phyloP scores from a whole-genome alignment of 2,888 invertebrate genomes.

The Villa cingulata region DNA sequence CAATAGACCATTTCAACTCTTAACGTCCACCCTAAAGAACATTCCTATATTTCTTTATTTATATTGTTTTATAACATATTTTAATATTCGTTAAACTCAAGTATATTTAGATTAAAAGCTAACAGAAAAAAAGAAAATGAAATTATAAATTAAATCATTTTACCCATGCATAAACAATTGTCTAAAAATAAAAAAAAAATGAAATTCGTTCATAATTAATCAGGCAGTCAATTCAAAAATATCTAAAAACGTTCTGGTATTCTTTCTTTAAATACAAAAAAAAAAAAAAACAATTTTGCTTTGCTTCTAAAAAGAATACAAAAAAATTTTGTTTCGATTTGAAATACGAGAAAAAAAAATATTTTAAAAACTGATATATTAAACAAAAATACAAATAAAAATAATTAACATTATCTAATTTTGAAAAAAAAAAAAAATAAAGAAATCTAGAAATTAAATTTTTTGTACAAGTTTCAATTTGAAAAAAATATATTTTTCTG shows the following conservation, averaged over 20 bases:
- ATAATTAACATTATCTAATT: background rate
- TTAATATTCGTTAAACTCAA: too few relatives aligned
- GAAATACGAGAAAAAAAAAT: conserved; percentile 3
- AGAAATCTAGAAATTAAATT: background rate
- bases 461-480: background rate
- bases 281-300: conserved; percentile 9
- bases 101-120: too few relatives aligned
- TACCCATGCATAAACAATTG: background rate
- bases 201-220: conserved; percentile 5
- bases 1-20: too few relatives aligned
- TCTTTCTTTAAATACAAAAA: background rate
- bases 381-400: conserved; percentile 2
- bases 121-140: too few relatives aligned
- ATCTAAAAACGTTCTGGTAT: background rate
- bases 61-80: too few relatives aligned
- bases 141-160: too few relatives aligned
- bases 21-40: too few relatives aligned
- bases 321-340: conserved; percentile 10
- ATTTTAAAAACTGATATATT: too few relatives aligned
- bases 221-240: conserved; percentile 5
- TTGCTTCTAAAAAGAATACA: conserved; percentile 2
- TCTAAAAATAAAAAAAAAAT: background rate
- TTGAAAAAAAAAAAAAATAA: background rate
- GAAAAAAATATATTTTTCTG: background rate
- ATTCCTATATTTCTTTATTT: too few relatives aligned